Evolutionary conservation across 2,113 vertebrate genomes (phyloP).

Genomic region (Micronycteris hirsuta): DNA sequence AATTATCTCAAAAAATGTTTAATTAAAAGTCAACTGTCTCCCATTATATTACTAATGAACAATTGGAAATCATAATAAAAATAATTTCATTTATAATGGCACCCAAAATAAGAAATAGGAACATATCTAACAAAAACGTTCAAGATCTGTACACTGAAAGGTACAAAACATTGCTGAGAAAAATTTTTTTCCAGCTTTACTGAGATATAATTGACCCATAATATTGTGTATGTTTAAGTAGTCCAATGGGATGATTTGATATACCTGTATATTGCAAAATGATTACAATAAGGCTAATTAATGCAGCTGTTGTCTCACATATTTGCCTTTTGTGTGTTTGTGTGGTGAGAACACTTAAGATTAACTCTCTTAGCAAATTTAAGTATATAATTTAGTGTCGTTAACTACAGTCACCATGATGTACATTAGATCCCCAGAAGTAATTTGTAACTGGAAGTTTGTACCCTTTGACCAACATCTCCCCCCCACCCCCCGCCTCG

Average conservation of each 20-base stretch:
- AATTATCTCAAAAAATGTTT: background rate
- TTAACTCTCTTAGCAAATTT: background rate
- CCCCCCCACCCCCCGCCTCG: rapidly evolving
- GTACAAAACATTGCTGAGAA: background rate
- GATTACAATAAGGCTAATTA: background rate
- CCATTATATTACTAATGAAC: background rate
- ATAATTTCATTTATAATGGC: background rate
- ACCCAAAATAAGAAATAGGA: background rate
- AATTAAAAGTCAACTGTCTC: background rate
- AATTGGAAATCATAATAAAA: background rate
- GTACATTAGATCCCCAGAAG: background rate
- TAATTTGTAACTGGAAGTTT: background rate
- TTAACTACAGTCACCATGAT: background rate
- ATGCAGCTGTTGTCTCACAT: background rate
- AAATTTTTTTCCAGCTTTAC: background rate
- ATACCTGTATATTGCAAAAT: background rate
- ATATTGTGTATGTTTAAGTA: background rate
- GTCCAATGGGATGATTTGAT: background rate
- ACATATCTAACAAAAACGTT: background rate
- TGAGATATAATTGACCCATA: background rate
- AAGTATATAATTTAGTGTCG: background rate
- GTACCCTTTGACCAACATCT: background rate
- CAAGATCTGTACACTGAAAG: background rate
- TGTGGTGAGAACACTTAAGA: background rate
- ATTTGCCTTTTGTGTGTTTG: background rate